phyloP scores from a whole-genome alignment of 1,140 invertebrate genomes.

The Drosophila novamexicana region DNA sequence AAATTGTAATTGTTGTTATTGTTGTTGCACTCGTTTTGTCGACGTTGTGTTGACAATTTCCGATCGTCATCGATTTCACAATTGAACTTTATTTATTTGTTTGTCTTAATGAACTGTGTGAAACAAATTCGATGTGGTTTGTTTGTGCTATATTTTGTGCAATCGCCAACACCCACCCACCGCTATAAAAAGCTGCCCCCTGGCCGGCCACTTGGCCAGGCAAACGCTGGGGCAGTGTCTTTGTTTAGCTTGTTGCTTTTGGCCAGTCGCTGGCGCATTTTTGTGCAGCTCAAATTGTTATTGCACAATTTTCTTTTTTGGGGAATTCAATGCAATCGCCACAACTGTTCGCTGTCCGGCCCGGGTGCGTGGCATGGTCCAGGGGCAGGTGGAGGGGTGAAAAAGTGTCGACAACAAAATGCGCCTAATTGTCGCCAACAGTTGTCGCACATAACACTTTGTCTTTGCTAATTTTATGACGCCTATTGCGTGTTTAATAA shows the following conservation, averaged over 20 bases:
- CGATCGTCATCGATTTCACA: constrained; percentile 65
- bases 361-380: constrained; percentile 3
- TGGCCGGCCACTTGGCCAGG: constrained; percentile 44
- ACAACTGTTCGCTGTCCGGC: constrained; percentile 36
- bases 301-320: constrained; percentile 74
- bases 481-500: constrained; percentile 43
- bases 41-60: constrained; percentile 68
- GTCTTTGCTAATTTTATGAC: constrained; percentile 77
- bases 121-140: constrained; percentile 54
- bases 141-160: constrained; percentile 36
- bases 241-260: constrained; percentile 19
- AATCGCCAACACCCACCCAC: constrained; percentile 54
- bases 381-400: not conserved
- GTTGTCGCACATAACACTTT: constrained; percentile 78
- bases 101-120: constrained; percentile 77
- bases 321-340: constrained; percentile 71
- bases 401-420: constrained; percentile 70
- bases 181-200: constrained; percentile 22
- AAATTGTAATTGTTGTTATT: constrained; percentile 27
- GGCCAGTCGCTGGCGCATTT: constrained; percentile 62
- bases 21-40: constrained; percentile 37
- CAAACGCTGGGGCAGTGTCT: constrained; percentile 29
- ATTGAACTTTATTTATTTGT: constrained; percentile 78
- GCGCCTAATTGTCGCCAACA: constrained; percentile 76
- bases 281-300: constrained; percentile 77